Percentiles rank a stretch among this genome's conserved stretches.
These are phyloP conservation scores for Callocephalon fimbriatum DNA, from an alignment of 2,113 vertebrate species.

Conservation along the genomic window DNA sequence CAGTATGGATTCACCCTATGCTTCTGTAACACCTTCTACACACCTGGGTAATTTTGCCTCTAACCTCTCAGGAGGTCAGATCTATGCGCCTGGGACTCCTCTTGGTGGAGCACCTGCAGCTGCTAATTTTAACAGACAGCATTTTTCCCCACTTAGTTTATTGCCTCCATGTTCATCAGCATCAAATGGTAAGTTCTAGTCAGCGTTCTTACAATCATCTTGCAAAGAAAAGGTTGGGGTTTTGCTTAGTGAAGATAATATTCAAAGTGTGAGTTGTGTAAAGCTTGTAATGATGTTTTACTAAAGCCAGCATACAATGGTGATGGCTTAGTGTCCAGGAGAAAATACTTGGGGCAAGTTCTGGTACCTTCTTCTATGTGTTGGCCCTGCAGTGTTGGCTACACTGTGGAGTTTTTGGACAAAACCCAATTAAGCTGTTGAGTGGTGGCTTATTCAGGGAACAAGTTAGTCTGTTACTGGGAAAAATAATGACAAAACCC, in stretches of 20 bases:
- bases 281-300: background rate
- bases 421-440: background rate
- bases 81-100: conserved; percentile 88
- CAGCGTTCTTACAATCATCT: background rate
- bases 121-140: conserved; percentile 96
- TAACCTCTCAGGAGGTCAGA: conserved; percentile 91
- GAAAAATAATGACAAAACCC: background rate
- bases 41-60: conserved; percentile 94
- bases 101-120: conserved; percentile 86
- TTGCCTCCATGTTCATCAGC: conserved; percentile 95
- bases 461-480: background rate
- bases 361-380: background rate
- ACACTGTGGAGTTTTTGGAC: background rate
- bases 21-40: conserved; percentile 82
- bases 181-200: conserved; percentile 79
- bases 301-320: background rate
- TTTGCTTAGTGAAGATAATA: background rate
- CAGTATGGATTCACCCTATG: conserved; percentile 84
- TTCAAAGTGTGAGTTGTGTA: background rate
- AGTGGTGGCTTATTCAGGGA: background rate
- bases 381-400: background rate
- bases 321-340: rapidly evolving
- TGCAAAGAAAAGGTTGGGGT: background rate
- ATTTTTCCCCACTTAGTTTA: conserved; percentile 98
- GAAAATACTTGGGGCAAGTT: background rate